Percentiles rank a stretch among this genome's conserved stretches.
phyloP scores from a whole-genome alignment of 2,797 vertebrate genomes.

The Echiichthys vipera region DNA sequence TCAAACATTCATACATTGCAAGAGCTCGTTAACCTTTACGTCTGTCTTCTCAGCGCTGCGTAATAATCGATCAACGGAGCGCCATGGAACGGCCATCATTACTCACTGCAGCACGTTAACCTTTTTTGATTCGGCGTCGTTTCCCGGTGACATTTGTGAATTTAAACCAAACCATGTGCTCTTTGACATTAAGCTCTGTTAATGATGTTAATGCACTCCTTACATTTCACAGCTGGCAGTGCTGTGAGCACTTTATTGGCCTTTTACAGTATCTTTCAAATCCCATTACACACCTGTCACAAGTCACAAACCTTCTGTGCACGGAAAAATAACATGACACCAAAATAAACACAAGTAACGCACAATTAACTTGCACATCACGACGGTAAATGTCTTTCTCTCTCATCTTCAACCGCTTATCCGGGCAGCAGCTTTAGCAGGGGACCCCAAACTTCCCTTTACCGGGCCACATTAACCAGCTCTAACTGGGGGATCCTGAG shows the following conservation, averaged over 20 bases:
- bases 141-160: constrained; percentile 20
- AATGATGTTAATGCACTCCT: background rate
- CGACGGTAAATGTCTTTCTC: too few relatives aligned
- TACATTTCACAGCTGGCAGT: background rate
- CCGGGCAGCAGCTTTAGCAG: too few relatives aligned
- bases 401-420: too few relatives aligned
- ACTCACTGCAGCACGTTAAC: background rate
- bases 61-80: background rate
- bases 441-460: too few relatives aligned
- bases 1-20: background rate
- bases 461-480: too few relatives aligned
- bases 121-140: too few relatives aligned
- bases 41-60: background rate
- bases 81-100: background rate
- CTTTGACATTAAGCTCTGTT: background rate
- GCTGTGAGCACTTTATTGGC: background rate
- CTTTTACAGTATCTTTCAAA: background rate
- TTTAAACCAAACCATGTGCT: background rate
- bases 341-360: too few relatives aligned
- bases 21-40: constrained; percentile 25
- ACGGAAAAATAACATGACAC: background rate
- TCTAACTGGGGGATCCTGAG: too few relatives aligned
- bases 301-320: background rate
- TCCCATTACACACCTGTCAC: background rate
- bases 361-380: too few relatives aligned